Evolutionary conservation across 2,113 vertebrate genomes (phyloP).

Genomic region (Crotalus viridis): DNA sequence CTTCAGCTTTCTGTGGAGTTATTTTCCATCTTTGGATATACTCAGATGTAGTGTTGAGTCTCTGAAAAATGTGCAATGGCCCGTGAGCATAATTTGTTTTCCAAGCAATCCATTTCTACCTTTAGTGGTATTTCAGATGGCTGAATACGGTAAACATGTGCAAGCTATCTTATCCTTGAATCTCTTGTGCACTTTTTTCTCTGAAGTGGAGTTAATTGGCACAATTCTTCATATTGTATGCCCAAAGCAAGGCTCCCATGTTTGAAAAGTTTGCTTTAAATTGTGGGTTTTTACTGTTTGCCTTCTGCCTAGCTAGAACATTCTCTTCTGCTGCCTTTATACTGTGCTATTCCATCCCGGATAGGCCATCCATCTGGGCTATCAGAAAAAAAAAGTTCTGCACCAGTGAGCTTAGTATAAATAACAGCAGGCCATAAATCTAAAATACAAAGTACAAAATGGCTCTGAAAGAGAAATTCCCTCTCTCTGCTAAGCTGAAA

Average conservation of each 20-base stretch:
- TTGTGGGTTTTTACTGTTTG: neutral
- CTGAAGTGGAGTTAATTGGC: no score
- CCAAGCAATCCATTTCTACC: neutral
- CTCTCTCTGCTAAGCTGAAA: neutral
- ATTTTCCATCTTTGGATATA: neutral
- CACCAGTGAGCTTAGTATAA: neutral
- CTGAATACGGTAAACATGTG: neutral
- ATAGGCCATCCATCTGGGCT: neutral
- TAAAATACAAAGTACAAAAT: conserved; percentile 1
- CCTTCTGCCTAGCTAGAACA: neutral
- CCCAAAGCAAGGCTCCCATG: neutral
- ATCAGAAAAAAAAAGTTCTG: neutral
- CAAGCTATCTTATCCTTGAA: neutral
- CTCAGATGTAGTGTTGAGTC: neutral
- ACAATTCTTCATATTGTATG: neutral
- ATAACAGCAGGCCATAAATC: neutral
- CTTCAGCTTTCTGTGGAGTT: neutral
- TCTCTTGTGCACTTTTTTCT: neutral
- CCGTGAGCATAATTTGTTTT: neutral
- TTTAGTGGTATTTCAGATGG: neutral
- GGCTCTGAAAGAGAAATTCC: neutral
- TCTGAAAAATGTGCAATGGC: neutral
- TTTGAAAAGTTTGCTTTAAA: neutral
- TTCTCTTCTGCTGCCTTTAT: neutral
- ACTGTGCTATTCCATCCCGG: neutral